These are phyloP conservation scores for Agriopis marginaria DNA, from an alignment of 2,888 invertebrate genomes.

Conservation along the genomic window DNA sequence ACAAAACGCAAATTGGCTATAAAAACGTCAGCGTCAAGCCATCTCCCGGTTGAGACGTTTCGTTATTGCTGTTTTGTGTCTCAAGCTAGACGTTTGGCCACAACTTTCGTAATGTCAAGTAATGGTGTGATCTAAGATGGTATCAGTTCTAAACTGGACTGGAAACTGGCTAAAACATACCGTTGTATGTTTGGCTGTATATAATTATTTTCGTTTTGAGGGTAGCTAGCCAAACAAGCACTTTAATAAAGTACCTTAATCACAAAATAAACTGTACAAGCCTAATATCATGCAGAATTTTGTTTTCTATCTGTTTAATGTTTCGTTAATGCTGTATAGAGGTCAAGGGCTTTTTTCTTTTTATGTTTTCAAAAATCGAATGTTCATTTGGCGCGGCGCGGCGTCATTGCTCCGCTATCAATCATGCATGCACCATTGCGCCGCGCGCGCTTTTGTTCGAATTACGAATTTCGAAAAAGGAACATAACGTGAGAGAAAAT, in stretches of 20 bases:
- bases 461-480: constrained; percentile 83
- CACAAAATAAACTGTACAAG: not conserved
- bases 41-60: constrained; percentile 22
- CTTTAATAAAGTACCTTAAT: not conserved
- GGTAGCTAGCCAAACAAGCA: not conserved
- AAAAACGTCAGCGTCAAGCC: constrained; percentile 46
- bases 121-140: not conserved
- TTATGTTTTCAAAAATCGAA: constrained; percentile 66
- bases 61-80: constrained; percentile 7
- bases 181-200: no score
- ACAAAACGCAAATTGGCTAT: constrained; percentile 70
- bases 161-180: no score
- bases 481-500: constrained; percentile 75
- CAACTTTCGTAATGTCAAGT: not conserved
- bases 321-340: constrained; percentile 38
- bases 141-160: no score
- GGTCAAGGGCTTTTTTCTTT: constrained; percentile 78
- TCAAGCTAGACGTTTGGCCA: not conserved
- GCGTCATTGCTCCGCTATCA: constrained; percentile 81
- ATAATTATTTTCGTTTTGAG: not conserved
- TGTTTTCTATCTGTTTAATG: not conserved
- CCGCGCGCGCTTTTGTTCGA: constrained; percentile 82
- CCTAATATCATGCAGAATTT: not conserved
- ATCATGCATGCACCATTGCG: constrained; percentile 85
- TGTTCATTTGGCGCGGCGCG: constrained; percentile 67